Base-by-base conservation (phyloP, 2,888 invertebrate genomes). In the Andrena bucephala region DNA sequence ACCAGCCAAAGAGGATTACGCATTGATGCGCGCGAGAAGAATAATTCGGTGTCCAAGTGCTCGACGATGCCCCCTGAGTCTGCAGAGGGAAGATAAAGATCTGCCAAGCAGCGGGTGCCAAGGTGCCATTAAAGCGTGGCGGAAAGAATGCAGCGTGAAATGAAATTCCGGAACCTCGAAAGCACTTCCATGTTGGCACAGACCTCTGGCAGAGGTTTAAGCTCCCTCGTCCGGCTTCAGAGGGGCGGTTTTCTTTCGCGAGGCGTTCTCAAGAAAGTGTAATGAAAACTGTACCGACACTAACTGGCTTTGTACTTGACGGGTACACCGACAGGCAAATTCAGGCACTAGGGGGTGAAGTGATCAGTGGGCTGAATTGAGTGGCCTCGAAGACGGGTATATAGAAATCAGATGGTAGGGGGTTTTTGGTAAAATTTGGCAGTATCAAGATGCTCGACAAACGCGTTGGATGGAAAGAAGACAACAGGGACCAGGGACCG, bases 371-470 rank as follows among this genome's bases (percentile, higher is more conserved):
- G 20, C 8, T 16, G 60, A 62, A 50, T 63, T 42, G 50, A 50
- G 80, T 54, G 33, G 42, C 5, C 33, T 71, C 60, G 27, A 27
- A 27, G 27, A 27, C 27, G 57, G 59, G 72, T 62, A 5, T 27
- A 52, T 77, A 74, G 54, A 84, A 73, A 60, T 66, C n/a, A 59
- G 42, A 7, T 36, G 4, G 29, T 20, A 31, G n/a, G n/a, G n/a
- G 4, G 29, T 2, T 16, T 42, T 13, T 24, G 59, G 20, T 62
- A 5, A 48, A 85, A 71, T 24, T 81, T 86, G 86, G 87, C 86
- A 87, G 86, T 85, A 74, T 87, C 76, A 76, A 76, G 63, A 73
- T 73, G 20, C 29, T 78, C 33, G 70, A 72, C 50, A 74, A 77
- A 74, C 48, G 69, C 57, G 63, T 33, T n/a, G 16, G 52, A 69